A percentile compares a stretch with the other conserved stretches of the same genome.
Conservation (phyloP, 2,113 vertebrate genomes). For the Cettia cetti region DNA sequence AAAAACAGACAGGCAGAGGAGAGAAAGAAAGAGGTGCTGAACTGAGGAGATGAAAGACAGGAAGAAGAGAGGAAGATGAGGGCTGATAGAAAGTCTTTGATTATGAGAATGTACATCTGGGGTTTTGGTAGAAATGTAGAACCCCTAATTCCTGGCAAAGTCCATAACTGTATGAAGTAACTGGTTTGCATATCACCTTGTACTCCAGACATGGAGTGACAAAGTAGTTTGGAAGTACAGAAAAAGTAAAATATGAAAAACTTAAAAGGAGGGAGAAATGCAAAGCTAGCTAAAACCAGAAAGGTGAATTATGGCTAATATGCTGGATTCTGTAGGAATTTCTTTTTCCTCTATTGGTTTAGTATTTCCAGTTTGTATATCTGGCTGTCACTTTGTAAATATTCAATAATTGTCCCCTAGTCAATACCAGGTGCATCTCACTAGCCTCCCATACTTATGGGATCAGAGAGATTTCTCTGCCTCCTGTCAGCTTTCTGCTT, state of each 20-base stretch:
- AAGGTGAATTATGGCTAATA: background rate
- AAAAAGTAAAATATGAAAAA: background rate
- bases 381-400: background rate
- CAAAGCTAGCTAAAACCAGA: background rate
- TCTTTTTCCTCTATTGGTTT: background rate
- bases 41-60: background rate
- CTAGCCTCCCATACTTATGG: background rate
- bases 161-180: background rate
- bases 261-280: background rate
- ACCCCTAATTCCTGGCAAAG: background rate
- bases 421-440: background rate
- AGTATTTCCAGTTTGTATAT: background rate
- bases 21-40: background rate
- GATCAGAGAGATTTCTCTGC: background rate
- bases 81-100: background rate
- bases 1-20: background rate
- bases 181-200: background rate
- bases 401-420: background rate
- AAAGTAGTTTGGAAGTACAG: background rate
- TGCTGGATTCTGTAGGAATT: background rate
- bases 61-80: background rate
- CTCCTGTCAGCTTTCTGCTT: background rate
- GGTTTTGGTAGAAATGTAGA: background rate
- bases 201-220: background rate
- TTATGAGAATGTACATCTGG: background rate